Evolutionary conservation across 2,113 vertebrate genomes (phyloP).

Genomic region (Aramus guarauna): DNA sequence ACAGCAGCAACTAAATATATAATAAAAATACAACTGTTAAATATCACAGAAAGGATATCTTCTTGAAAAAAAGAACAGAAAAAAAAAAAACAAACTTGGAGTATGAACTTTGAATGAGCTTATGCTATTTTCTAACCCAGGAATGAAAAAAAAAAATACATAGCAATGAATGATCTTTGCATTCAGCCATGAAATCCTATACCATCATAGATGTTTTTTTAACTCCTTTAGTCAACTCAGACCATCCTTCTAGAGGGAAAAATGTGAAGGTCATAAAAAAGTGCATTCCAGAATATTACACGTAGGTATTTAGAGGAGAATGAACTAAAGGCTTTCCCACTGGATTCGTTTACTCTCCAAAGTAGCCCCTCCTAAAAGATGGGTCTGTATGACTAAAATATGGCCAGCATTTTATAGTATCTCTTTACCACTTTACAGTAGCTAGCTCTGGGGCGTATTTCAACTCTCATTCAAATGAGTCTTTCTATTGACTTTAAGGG

Average conservation of each 20-base stretch:
- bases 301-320: neutral
- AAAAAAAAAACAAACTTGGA: neutral
- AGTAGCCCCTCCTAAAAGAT: neutral
- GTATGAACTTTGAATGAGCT: neutral
- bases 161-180: neutral
- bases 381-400: neutral
- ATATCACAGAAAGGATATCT: neutral
- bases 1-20: neutral
- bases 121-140: neutral
- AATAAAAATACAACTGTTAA: neutral
- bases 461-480: neutral
- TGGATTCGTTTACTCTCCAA: neutral
- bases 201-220: neutral
- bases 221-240: neutral
- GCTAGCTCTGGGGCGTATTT: neutral
- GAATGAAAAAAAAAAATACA: neutral
- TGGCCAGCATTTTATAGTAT: neutral
- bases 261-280: conserved; percentile 4
- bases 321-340: neutral
- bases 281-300: neutral
- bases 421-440: neutral
- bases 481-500: neutral
- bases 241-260: conserved; percentile 1
- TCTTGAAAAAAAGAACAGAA: neutral
- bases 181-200: neutral